Conservation (phyloP, 2,797 vertebrate genomes). For the Antrozous pallidus region DNA sequence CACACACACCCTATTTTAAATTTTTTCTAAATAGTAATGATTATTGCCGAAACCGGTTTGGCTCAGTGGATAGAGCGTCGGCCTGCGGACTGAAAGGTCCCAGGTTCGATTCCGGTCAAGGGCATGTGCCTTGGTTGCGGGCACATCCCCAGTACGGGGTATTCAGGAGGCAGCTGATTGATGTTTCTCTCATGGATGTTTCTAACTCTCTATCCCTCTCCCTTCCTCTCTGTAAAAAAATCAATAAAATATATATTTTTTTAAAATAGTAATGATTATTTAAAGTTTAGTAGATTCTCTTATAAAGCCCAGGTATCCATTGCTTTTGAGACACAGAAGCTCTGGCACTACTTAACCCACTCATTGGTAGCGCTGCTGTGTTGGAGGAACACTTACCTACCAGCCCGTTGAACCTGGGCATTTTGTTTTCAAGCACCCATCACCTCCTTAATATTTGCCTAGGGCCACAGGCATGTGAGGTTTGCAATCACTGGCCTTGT, state of each 20-base stretch:
- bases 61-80: too few relatives aligned
- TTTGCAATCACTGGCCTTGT: background rate
- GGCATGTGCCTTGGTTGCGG: too few relatives aligned
- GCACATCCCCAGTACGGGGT: too few relatives aligned
- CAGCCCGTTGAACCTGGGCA: background rate
- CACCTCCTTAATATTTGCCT: background rate
- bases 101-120: too few relatives aligned
- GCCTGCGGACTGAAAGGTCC: too few relatives aligned
- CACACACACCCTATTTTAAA: background rate
- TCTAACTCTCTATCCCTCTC: too few relatives aligned
- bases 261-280: background rate
- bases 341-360: background rate
- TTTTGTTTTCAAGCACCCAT: background rate
- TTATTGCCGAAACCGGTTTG: too few relatives aligned
- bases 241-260: too few relatives aligned
- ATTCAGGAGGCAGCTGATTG: too few relatives aligned
- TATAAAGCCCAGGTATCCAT: background rate
- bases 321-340: conserved; percentile 27
- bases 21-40: background rate
- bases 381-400: background rate
- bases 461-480: background rate
- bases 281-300: background rate
- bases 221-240: too few relatives aligned
- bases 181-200: too few relatives aligned
- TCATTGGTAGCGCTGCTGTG: background rate